Base-by-base conservation (phyloP, 2,113 vertebrate genomes). In the Bothrops jararaca region DNA sequence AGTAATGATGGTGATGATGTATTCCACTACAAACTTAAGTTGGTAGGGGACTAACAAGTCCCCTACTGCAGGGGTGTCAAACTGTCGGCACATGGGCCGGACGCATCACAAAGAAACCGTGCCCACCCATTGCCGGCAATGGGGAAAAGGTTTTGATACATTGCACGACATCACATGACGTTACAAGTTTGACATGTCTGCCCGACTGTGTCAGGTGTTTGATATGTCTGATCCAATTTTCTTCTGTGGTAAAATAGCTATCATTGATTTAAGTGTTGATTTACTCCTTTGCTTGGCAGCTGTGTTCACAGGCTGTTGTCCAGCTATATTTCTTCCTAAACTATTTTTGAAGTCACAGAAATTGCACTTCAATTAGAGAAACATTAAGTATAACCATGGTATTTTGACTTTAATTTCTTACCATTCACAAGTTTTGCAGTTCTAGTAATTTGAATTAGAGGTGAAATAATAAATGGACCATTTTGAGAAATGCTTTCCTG, bases 261-360 rank as follows among this genome's bases (percentile, higher is more conserved):
- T 94, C 56, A 90, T 74, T 74, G 15, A 87, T 95, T 96, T 95
- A 96, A 95, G 89, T 95, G 92, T 56, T 96, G 91, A 94, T 94
- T 96, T 95, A 2, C 52, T 94, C 96, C 93, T 86, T 95, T 93
- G 93, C 94, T 95, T 95, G 95, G 95, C 95, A 96, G 93, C 93
- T 96, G 91, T 95, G 88, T 94, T 96, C 93, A 90, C 87, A 96
- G 48, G 90, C 91, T 93, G 64, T 93, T 95, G 92, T 50, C 8
- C 20, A 48, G 93, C 90, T 95, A 95, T 94, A 93, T 95, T 96
- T 95, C 93, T 89, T 95, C 95, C 85, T 95, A 89, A 94, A 94
- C 54, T 89, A 93, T 90, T 94, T 92, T 22, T 12, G 11, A 85
- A 86, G 86, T 95, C 54, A 93, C 29, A 89, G 22, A n/a, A n/a